Percentiles rank a stretch among this genome's conserved stretches.
phyloP scores from a whole-genome alignment of 2,797 vertebrate genomes.

The Mastacembelus armatus region DNA sequence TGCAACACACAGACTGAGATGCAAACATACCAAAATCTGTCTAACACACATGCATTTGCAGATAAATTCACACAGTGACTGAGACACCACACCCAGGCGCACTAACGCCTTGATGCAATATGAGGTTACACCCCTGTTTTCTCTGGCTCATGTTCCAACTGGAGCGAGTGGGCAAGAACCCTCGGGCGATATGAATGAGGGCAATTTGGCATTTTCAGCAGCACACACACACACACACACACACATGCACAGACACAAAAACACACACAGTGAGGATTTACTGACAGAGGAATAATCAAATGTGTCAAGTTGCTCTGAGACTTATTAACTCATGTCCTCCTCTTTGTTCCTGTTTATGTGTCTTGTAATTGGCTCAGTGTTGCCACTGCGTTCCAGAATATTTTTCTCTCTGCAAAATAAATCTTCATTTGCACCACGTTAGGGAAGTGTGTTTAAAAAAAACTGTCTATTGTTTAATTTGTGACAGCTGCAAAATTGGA shows the following conservation, averaged over 20 bases:
- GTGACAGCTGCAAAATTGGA: conserved; percentile 26
- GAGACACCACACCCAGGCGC: conserved; percentile 59
- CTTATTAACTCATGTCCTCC: conserved; percentile 27
- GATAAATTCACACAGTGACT: conserved; percentile 48
- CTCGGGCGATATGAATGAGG: conserved; percentile 53
- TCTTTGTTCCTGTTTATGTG: conserved; percentile 25
- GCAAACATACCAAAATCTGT: not conserved
- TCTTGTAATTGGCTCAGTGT: conserved; percentile 36
- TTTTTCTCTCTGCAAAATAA: conserved; percentile 34
- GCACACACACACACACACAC: conserved; percentile 3
- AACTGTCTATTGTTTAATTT: conserved; percentile 11
- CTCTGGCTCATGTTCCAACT: conserved; percentile 65
- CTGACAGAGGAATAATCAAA: conserved; percentile 49
- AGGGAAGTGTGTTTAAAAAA: conserved; percentile 16
- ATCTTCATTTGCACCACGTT: conserved; percentile 42
- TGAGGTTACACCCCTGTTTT: conserved; percentile 74
- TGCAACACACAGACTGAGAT: conserved; percentile 4
- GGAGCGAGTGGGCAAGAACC: conserved; percentile 47
- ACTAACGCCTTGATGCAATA: conserved; percentile 64
- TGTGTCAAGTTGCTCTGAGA: conserved; percentile 39
- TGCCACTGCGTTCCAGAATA: conserved; percentile 12
- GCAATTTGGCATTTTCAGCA: conserved; percentile 48
- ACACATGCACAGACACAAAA: conserved; percentile 16
- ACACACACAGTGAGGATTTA: conserved; percentile 23
- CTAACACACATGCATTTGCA: conserved; percentile 8